These are phyloP conservation scores for Artibeus jamaicensis DNA, from an alignment of 2,797 vertebrate species.

Conservation along the genomic window DNA sequence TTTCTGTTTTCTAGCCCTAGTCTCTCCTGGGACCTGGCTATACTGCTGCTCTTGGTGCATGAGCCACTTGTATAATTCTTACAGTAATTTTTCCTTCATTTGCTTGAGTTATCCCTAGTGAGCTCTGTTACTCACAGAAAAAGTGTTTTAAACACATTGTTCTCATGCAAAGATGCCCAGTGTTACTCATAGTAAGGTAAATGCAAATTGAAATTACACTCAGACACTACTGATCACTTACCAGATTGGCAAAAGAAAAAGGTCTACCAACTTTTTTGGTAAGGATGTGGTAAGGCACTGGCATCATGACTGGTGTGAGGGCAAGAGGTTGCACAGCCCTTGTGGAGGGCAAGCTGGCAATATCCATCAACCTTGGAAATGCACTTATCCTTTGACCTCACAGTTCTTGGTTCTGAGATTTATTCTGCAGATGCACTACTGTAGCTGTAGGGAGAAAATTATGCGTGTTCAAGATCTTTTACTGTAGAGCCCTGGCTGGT, in stretches of 20 bases:
- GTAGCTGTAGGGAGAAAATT: not conserved
- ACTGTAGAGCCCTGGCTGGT: not conserved
- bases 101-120: slow-evolving; percentile 39
- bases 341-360: not conserved
- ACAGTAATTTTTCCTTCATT: slow-evolving; percentile 20
- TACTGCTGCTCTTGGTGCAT: not conserved
- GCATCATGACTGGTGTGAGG: not conserved
- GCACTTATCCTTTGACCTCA: not conserved
- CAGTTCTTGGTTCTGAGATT: not conserved
- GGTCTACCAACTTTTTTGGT: not conserved
- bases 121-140: slow-evolving; percentile 42
- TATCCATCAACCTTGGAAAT: not conserved
- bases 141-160: slow-evolving; percentile 30
- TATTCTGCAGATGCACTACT: not conserved
- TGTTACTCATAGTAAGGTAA: slow-evolving; percentile 44
- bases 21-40: not conserved
- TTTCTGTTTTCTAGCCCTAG: not conserved
- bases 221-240: not conserved
- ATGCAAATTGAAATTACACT: slow-evolving; percentile 37
- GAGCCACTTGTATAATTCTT: not conserved
- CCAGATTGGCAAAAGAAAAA: not conserved
- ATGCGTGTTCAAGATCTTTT: not conserved
- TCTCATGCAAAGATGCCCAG: slow-evolving; percentile 41
- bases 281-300: not conserved
- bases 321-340: not conserved